Evolutionary conservation across 2,888 invertebrate genomes (phyloP), one percentile per base, ranked within the genome.

Genomic region (Cyclophora punctaria): DNA sequence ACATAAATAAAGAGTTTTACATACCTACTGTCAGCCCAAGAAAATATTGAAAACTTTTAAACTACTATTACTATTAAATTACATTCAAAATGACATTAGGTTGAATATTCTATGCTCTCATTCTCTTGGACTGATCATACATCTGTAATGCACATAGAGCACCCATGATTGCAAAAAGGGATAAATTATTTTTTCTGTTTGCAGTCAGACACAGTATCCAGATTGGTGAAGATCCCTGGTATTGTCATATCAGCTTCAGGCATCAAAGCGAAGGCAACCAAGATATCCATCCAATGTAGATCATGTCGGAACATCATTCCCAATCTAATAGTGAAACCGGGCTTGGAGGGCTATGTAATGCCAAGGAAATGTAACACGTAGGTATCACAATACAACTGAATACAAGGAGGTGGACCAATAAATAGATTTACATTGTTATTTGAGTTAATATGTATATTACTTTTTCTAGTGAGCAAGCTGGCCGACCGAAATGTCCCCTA

Each of bases 331-430:
- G 94, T 99, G 0, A 97, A 96, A 73, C 96, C 98, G 4, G 99
- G 99, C 0, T 84, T 99, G 4, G 99, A 99, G 72, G 99, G 99
- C 1, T 98, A 97, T 86, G 92, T 95, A 0, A 87, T 99, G 83
- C 99, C 99, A 0, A 91, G 99, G 55, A 97, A 95, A 83, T 99
- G 99, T 79, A 94, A 92, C 66, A 95, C 96, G 93, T 97, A 90
- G 91, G 93, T 90, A 43, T 20, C 20, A 20, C 20, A 20, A 20
- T 20, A 20, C 20, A 20, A 20, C 20, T 20, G 1, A 20, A 20
- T 20, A 20, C 20, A 20, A 20, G 20, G 20, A 20, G 20, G 2
- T 20, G 20, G 20, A 20, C 20, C 20, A 20, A 20, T 20, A 20
- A 20, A 20, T 20, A 20, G 20, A 20, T 20, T 20, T 20, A 1